phyloP scores from a whole-genome alignment of 2,797 vertebrate genomes.

The Garrulus glandarius region DNA sequence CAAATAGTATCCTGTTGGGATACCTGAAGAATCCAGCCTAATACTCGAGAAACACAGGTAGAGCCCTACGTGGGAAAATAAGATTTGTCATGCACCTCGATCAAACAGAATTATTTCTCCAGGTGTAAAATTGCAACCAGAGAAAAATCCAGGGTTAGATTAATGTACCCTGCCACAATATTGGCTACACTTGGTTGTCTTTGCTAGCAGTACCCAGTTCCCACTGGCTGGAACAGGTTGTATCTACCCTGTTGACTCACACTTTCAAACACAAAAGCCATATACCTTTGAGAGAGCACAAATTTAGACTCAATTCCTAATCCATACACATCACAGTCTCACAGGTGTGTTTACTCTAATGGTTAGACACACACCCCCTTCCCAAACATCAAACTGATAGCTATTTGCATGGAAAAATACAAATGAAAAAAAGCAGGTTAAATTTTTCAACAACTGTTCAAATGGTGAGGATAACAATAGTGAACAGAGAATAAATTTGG shows the following conservation, averaged over 20 bases:
- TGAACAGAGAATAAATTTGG: not conserved
- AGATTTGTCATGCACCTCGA: accelerated
- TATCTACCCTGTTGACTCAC: not conserved
- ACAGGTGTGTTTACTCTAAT: not conserved
- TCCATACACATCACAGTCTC: not conserved
- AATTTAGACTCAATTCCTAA: not conserved
- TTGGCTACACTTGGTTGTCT: not conserved
- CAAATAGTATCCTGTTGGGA: not conserved
- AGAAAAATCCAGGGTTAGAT: not conserved
- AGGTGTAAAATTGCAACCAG: not conserved
- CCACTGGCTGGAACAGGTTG: not conserved
- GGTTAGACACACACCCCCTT: not conserved
- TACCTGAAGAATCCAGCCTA: not conserved
- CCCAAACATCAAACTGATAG: not conserved
- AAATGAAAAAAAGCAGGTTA: not conserved
- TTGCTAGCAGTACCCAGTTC: not conserved
- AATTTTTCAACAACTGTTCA: not conserved
- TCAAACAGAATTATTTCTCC: not conserved
- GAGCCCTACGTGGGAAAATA: not conserved
- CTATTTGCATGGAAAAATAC: not conserved
- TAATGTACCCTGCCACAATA: not conserved
- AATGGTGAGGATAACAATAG: not conserved
- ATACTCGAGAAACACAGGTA: not conserved
- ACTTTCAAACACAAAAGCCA: not conserved
- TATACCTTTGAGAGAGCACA: not conserved